A percentile compares a stretch with the other conserved stretches of the same genome.
Conservation (phyloP, 2,113 vertebrate species). For the Eudyptes chrysolophus region DNA sequence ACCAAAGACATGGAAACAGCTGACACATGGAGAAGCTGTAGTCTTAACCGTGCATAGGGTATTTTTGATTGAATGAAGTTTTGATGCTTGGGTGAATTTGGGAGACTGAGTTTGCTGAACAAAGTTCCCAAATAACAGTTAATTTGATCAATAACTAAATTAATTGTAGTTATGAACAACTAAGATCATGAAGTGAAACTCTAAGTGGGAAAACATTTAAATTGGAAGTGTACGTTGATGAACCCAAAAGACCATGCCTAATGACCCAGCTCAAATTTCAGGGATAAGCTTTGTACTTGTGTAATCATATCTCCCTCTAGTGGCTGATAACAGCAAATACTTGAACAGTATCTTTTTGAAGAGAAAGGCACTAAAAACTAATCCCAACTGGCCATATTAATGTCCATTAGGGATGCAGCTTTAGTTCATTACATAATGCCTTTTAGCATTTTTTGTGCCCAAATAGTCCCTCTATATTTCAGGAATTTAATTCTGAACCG, state of each 20-base stretch:
- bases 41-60: neutral
- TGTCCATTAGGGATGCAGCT: neutral
- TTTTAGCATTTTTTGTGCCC: neutral
- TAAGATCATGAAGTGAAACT: neutral
- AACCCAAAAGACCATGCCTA: neutral
- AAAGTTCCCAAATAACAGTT: neutral
- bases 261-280: neutral
- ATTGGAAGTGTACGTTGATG: neutral
- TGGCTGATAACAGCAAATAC: neutral
- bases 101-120: neutral
- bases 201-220: neutral
- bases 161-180: neutral
- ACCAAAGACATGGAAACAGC: neutral
- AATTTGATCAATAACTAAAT: neutral
- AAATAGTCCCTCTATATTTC: neutral
- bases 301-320: slow-evolving; percentile 16
- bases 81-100: neutral
- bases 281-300: neutral
- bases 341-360: neutral
- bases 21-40: neutral
- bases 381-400: neutral
- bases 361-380: neutral
- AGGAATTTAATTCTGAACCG: neutral
- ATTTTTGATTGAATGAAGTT: neutral
- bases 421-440: neutral